Percentiles rank a stretch among this genome's conserved stretches.
Conservation (phyloP, 2,888 invertebrate genomes). For the Micropterix aruncella region DNA sequence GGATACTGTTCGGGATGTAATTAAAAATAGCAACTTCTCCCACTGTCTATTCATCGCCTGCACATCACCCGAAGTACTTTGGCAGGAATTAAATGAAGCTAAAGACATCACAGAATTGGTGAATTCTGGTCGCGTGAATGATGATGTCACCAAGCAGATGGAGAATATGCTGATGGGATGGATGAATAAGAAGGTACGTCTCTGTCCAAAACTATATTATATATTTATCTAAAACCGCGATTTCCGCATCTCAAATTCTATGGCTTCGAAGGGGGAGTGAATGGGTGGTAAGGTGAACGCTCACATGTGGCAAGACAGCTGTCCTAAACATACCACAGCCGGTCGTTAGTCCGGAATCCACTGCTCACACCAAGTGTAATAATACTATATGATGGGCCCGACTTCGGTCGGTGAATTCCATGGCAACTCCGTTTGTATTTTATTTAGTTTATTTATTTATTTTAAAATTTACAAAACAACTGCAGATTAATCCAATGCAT, state of each 20-base stretch:
- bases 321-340: no score
- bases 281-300: no score
- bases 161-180: conserved; percentile 29
- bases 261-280: no score
- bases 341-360: no score
- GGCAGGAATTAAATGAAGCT: conserved; percentile 27
- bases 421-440: no score
- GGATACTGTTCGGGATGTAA: conserved; percentile 41
- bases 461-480: conserved; percentile 4
- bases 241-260: no score
- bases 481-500: conserved; percentile 3
- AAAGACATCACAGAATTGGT: conserved; percentile 26
- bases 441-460: conserved; percentile 6
- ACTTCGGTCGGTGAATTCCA: no score
- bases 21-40: conserved; percentile 43
- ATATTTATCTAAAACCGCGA: not conserved
- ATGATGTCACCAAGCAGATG: conserved; percentile 23
- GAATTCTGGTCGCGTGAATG: conserved; percentile 20
- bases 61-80: conserved; percentile 38
- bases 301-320: no score
- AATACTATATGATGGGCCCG: no score
- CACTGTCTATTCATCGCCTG: conserved; percentile 45
- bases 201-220: not conserved
- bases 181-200: conserved; percentile 42
- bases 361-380: no score